A percentile compares a stretch with the other conserved stretches of the same genome.
These are phyloP conservation scores for Enteromius radiatus DNA, from an alignment of 2,797 vertebrate species.

Conservation along the genomic window DNA sequence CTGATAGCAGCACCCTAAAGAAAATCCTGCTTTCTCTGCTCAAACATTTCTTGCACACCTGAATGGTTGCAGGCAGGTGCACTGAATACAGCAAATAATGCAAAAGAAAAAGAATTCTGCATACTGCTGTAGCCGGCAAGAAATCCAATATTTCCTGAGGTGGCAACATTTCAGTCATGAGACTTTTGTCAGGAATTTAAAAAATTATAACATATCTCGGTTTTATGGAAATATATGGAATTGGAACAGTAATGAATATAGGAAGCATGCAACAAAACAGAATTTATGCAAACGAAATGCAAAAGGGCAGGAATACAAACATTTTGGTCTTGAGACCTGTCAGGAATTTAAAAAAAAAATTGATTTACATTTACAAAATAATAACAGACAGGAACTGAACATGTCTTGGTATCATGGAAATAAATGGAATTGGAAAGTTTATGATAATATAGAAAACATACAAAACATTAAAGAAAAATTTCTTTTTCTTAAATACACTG, in stretches of 20 bases:
- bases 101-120: neutral
- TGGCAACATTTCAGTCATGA: conserved; percentile 6
- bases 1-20: neutral
- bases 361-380: neutral
- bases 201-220: conserved; percentile 2
- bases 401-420: neutral
- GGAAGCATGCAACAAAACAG: neutral
- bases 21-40: neutral
- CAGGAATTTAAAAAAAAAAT: neutral
- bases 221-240: neutral
- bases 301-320: neutral
- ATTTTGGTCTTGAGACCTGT: neutral
- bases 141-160: neutral
- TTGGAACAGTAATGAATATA: neutral
- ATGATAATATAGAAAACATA: conserved; percentile 3
- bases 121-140: conserved; percentile 4
- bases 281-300: neutral
- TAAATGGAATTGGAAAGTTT: neutral
- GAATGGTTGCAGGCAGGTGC: conserved; percentile 14
- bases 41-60: neutral
- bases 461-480: neutral
- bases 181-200: conserved; percentile 6
- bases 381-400: neutral
- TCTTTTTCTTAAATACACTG: neutral
- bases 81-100: neutral